phyloP scores from a whole-genome alignment of 2,113 vertebrate species.

The Periophthalmodon schlosseri region DNA sequence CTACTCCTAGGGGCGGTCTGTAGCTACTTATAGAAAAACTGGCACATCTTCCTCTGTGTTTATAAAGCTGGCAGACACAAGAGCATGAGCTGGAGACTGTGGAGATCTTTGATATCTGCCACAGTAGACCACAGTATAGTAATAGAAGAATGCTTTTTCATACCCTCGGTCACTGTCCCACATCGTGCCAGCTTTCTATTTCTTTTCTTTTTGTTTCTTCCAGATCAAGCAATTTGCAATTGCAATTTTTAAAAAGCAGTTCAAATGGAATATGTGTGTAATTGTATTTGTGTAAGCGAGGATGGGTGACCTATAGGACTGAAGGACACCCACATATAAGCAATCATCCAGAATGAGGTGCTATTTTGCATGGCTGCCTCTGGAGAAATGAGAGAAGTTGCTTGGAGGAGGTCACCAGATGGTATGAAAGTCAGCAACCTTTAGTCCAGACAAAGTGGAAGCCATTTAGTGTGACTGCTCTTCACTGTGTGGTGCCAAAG shows the following conservation, averaged over 20 bases:
- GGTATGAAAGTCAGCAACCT: slow-evolving; percentile 69
- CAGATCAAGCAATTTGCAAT: slow-evolving; percentile 68
- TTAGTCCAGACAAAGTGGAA: slow-evolving; percentile 48
- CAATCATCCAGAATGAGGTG: slow-evolving; percentile 54
- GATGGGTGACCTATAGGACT: slow-evolving; percentile 63
- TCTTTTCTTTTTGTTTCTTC: slow-evolving; percentile 67
- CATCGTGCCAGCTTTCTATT: slow-evolving; percentile 66
- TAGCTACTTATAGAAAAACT: slow-evolving; percentile 62
- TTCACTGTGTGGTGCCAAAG: slow-evolving; percentile 44
- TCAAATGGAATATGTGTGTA: slow-evolving; percentile 67
- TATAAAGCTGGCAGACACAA: slow-evolving; percentile 56
- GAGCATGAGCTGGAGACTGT: slow-evolving; percentile 52
- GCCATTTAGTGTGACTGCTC: slow-evolving; percentile 37
- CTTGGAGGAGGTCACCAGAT: slow-evolving; percentile 71
- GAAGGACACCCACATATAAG: slow-evolving; percentile 67
- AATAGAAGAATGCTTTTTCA: slow-evolving; percentile 76
- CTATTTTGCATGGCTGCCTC: slow-evolving; percentile 50
- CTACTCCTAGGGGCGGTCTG: slow-evolving; percentile 52
- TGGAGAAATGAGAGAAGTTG: slow-evolving; percentile 53
- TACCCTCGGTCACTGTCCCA: slow-evolving; percentile 74
- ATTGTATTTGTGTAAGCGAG: slow-evolving; percentile 70
- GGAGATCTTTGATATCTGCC: slow-evolving; percentile 74
- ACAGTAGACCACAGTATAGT: slow-evolving; percentile 58
- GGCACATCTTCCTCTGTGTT: slow-evolving; percentile 55
- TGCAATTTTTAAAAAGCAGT: slow-evolving; percentile 62